Evolutionary conservation across 2,888 invertebrate species (phyloP).

Genomic region (Drosophila robusta): DNA sequence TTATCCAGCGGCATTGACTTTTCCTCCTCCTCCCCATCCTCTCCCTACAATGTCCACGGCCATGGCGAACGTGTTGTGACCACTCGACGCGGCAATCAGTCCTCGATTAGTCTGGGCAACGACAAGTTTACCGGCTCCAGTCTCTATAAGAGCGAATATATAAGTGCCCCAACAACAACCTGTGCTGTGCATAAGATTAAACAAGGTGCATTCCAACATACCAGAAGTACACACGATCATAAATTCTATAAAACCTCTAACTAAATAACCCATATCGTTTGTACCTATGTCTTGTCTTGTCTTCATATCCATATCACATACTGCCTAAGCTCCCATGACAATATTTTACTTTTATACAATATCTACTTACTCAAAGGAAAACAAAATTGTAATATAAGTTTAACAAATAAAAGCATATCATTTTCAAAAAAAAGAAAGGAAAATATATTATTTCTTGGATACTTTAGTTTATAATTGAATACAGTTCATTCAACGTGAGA

Average conservation of each 20-base stretch:
- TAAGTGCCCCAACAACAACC: constrained; percentile 89
- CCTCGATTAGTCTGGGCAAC: constrained; percentile 91
- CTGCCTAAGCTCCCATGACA: constrained; percentile 70
- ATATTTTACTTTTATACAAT: constrained; percentile 63
- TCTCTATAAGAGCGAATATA: constrained; percentile 91
- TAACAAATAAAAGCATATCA: constrained; percentile 55
- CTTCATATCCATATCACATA: constrained; percentile 62
- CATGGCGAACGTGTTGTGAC: constrained; percentile 76
- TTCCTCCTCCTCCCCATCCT: constrained; percentile 63
- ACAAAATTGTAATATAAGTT: constrained; percentile 23
- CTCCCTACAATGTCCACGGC: constrained; percentile 61
- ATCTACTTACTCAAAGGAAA: constrained; percentile 35
- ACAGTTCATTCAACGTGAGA: constrained; percentile 65
- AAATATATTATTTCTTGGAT: not conserved
- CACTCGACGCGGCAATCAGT: constrained; percentile 88
- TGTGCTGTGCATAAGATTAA: constrained; percentile 92
- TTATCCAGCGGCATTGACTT: constrained; percentile 74
- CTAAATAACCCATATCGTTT: constrained; percentile 35
- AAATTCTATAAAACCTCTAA: constrained; percentile 89
- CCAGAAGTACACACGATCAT: constrained; percentile 93
- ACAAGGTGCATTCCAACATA: constrained; percentile 92
- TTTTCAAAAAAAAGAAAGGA: constrained; percentile 26
- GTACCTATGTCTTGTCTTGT: constrained; percentile 45
- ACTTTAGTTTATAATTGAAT: not conserved
- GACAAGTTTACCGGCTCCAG: constrained; percentile 87